Percentiles rank a stretch among this genome's conserved stretches.
Evolutionary conservation across 2,113 vertebrate genomes (phyloP).

Genomic region (Harpagus bidentatus): DNA sequence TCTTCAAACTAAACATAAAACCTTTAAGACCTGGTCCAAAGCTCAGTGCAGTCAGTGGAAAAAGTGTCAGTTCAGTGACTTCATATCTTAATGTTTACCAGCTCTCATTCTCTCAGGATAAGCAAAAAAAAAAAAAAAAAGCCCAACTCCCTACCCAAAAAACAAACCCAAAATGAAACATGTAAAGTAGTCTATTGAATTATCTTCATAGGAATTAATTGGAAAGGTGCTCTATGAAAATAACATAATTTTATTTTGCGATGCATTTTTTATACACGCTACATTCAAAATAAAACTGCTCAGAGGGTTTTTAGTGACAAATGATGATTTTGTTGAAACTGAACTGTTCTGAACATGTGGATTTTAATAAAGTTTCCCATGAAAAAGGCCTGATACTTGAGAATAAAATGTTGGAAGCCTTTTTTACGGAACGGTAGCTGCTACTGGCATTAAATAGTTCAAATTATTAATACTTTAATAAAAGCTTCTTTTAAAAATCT

Average conservation of each 20-base stretch:
- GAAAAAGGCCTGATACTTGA: not conserved
- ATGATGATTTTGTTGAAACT: not conserved
- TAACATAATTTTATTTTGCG: not conserved
- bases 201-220: not conserved
- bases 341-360: not conserved
- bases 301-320: not conserved
- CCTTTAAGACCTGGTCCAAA: not conserved
- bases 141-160: not conserved
- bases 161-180: not conserved
- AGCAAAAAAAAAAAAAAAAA: not conserved
- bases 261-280: not conserved
- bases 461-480: not conserved
- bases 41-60: not conserved
- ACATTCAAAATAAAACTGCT: not conserved
- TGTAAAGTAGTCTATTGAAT: not conserved
- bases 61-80: not conserved
- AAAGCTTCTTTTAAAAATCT: not conserved
- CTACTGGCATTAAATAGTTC: not conserved
- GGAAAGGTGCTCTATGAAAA: not conserved
- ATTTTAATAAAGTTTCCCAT: not conserved
- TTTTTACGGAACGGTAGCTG: not conserved
- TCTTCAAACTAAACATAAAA: not conserved
- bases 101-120: not conserved
- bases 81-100: not conserved
- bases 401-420: not conserved